Evolutionary conservation across 2,113 vertebrate genomes (phyloP).

Genomic region (Sylvia atricapilla): DNA sequence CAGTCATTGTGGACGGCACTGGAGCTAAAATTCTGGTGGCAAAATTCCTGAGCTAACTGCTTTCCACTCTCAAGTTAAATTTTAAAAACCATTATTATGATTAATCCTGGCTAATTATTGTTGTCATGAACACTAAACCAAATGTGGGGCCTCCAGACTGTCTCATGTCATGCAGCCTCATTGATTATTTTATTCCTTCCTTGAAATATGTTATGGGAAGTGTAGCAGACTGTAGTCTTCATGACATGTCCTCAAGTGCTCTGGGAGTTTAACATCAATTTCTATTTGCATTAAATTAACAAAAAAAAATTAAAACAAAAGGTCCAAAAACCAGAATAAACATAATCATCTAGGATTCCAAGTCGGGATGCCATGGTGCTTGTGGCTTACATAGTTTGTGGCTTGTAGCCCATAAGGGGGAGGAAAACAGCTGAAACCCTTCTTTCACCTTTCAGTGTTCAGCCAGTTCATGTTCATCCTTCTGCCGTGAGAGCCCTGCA

Average conservation of each 20-base stretch:
- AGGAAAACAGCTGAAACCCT: background rate
- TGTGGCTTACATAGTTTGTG: background rate
- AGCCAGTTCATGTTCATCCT: background rate
- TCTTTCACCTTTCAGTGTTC: background rate
- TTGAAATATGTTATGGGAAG: slow-evolving; percentile 15
- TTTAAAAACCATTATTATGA: slow-evolving; percentile 53
- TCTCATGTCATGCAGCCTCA: slow-evolving; percentile 17
- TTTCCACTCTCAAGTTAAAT: slow-evolving; percentile 51
- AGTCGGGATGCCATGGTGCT: background rate
- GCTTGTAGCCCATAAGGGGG: background rate
- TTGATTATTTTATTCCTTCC: slow-evolving; percentile 30
- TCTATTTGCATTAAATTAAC: background rate
- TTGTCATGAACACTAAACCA: slow-evolving; percentile 9
- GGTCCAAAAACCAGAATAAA: background rate
- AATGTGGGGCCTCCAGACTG: slow-evolving; percentile 17
- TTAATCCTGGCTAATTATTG: slow-evolving; percentile 57
- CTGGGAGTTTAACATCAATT: slow-evolving; percentile 21
- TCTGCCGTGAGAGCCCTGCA: background rate
- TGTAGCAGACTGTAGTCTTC: background rate
- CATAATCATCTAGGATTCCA: background rate
- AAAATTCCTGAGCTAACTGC: slow-evolving; percentile 34
- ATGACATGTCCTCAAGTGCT: background rate
- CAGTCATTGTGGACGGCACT: background rate
- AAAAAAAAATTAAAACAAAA: background rate
- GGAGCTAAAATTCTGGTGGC: slow-evolving; percentile 7